Conservation (phyloP, 2,888 invertebrate genomes). For the Calameuta pallipes region DNA sequence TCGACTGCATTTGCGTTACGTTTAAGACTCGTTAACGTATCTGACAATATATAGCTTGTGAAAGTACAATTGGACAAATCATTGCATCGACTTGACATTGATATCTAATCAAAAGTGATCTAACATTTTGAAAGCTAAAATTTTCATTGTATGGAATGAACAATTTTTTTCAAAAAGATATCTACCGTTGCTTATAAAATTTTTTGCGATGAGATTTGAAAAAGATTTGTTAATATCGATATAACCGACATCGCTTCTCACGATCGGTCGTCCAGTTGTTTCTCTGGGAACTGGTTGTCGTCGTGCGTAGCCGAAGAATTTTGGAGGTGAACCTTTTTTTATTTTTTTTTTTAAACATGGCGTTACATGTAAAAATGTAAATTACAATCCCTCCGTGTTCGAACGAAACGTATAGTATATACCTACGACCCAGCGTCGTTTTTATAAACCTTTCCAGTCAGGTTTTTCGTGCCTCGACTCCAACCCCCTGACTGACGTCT, state of each 20-base stretch:
- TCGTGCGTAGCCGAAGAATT: background rate
- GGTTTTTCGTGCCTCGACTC: background rate
- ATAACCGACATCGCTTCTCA: background rate
- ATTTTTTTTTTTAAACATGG: background rate
- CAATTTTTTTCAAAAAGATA: background rate
- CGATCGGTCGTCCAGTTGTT: background rate
- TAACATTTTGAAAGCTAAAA: background rate
- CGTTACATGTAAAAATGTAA: slow-evolving; percentile 3
- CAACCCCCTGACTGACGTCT: slow-evolving; percentile 16
- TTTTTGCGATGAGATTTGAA: background rate
- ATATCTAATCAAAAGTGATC: background rate
- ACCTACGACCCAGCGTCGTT: background rate
- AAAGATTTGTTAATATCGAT: background rate
- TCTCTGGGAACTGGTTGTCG: background rate
- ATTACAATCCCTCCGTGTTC: background rate
- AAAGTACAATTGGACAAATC: background rate
- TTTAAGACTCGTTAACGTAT: background rate
- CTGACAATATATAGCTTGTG: background rate
- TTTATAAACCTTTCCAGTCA: background rate
- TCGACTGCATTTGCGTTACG: slow-evolving; percentile 13
- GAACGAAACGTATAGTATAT: background rate
- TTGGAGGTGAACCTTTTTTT: background rate
- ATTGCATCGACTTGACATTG: background rate
- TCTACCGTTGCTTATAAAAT: background rate
- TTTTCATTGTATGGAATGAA: background rate